Base-by-base conservation (phyloP, 1,140 invertebrate species). In the Formica exsecta region DNA sequence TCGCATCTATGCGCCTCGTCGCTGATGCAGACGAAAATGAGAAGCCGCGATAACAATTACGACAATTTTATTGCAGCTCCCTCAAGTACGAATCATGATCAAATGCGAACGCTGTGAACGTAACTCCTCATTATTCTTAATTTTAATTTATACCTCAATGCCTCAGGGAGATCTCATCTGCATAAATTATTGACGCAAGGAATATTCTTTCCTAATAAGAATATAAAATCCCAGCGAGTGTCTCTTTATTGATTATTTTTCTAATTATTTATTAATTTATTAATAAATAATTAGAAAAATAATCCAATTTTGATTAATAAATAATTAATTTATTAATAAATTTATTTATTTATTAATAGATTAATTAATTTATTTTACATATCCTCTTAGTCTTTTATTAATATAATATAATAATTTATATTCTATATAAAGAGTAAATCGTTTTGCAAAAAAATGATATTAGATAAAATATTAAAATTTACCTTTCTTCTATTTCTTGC, bases 41-140 rank as follows among this genome's bases (percentile, higher is more conserved):
- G 48, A 83, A 83, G 29, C 66, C 29, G 13, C 54, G 54, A 74
- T 62, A 83, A 62, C 41, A 44, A 62, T 74, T 73, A 61, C 38
- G 29, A 61, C 38, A 9, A 44, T 74, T 83, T 61, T 29, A 48
- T 73, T 3, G 38, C 38, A 13, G 1, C 13, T n/a, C 38, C 2
- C 38, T 62, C 4, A 83, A 74, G 54, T 62, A 22, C 19, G 16
- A n/a, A 25, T 38, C 68, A n/a, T 25, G 36, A 81, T 81, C 51
- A 59, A 71, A 71, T 16, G n/a, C 19, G 19, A 51, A 19, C 79
- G 38, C 29, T 79, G 41, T 36, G 48, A 66, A n/a, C 68, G 19
- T 51, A 51, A n/a, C 68, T 51, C 2, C 13, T 68, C 36, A 44
- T 73, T 4, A 62, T 44, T 44, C 38, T 32, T 48, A 25, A 4